A percentile compares a stretch with the other conserved stretches of the same genome.
Conservation (phyloP, 2,797 vertebrate species). For the Heliangelus exortis region DNA sequence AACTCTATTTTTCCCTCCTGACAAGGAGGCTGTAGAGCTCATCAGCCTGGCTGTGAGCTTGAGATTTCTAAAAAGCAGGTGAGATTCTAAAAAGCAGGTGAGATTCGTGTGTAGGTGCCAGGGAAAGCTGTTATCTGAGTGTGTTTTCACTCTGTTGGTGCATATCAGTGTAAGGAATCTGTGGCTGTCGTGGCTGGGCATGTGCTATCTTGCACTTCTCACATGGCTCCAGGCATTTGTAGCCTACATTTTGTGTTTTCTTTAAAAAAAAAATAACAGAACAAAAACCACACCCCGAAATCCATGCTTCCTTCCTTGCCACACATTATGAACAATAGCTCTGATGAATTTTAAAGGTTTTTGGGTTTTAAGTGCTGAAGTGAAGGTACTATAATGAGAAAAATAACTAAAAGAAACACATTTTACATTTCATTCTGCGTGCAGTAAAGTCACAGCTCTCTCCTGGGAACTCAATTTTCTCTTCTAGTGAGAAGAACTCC, state of each 20-base stretch:
- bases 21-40: neutral
- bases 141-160: neutral
- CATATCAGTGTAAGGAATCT: neutral
- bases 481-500: neutral
- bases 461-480: neutral
- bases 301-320: slow-evolving; percentile 1
- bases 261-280: neutral
- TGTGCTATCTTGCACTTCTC: slow-evolving; percentile 27
- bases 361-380: neutral
- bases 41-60: neutral
- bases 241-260: neutral
- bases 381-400: neutral
- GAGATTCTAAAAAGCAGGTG: neutral
- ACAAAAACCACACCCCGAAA: neutral
- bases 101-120: neutral
- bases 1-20: neutral
- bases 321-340: neutral
- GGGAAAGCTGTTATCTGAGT: neutral
- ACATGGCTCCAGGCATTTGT: neutral
- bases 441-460: neutral
- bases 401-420: neutral
- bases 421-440: neutral
- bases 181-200: neutral
- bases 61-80: neutral
- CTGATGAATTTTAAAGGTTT: neutral